Evolutionary conservation across 2,113 vertebrate species (phyloP), one percentile per base, ranked within the genome.

Genomic region (Sinocyclocheilus maitianheensis): DNA sequence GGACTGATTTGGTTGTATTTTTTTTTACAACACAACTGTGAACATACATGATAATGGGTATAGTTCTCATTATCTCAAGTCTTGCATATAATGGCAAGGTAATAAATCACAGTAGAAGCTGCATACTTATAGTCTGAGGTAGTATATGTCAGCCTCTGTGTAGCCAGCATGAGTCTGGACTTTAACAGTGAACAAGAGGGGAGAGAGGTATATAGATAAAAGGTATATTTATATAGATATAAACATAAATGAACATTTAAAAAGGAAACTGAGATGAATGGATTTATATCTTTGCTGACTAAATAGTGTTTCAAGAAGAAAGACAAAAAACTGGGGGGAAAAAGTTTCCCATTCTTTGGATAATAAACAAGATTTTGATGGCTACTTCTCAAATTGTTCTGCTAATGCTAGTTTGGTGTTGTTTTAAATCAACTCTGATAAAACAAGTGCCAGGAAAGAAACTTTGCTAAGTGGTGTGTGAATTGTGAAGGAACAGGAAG

Each of bases 61-160:
- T 51, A 53, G 16, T 65, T 18, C 20, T 46, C 18, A 48, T 63
- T 43, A 62, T 46, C 20, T 62, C 34, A 67, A 55, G 76, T 81
- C 34, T 81, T 86, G 69, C 71, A 82, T 81, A 86, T 40, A 48
- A 51, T 79, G 72, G 78, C 26, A 48, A n/a, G 43, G 26, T 69
- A 84, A 34, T 81, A 80, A 43, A 58, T 26, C 62, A 40, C 93
- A 94, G 94, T 92, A 93, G 96, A 94, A 94, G 95, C 95, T 94
- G 94, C 94, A 95, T 94, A 93, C 92, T 95, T 94, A 95, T 94
- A 95, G 94, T 93, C 94, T 91, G 90, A 93, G 95, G 88, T 91
- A 91, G 90, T 85, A 65, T 77, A 82, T 84, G 71, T 84, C 34
- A 80, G 76, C 51, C n/a, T 65, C 2, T 77, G 11, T 26, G 37